Conservation (phyloP, 2,888 invertebrate species). For the Cantharis nigra region DNA sequence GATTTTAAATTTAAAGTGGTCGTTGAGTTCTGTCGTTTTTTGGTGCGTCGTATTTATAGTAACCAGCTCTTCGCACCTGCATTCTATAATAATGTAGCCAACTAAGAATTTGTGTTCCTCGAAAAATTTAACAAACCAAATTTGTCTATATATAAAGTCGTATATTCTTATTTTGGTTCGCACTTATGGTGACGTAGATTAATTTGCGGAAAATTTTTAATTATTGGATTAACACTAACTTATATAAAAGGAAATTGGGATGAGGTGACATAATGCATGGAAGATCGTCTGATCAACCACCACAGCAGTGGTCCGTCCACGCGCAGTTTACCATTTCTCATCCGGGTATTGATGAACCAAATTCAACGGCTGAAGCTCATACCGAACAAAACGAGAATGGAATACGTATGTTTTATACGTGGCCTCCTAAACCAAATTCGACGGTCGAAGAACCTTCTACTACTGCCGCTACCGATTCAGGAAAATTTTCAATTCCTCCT, state of each 20-base stretch:
- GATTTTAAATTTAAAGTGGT: background rate
- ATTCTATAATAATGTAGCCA: conserved; percentile 24
- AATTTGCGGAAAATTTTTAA: background rate
- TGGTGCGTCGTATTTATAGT: conserved; percentile 17
- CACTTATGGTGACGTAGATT: conserved; percentile 18
- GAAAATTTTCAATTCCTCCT: conserved; percentile 16
- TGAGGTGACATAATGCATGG: conserved; percentile 29
- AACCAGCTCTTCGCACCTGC: conserved; percentile 13
- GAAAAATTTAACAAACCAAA: conserved; percentile 25
- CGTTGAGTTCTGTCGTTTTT: background rate
- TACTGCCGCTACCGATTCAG: conserved; percentile 19
- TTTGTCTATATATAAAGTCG: conserved; percentile 30
- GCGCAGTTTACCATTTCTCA: conserved; percentile 70
- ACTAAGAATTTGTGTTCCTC: conserved; percentile 17
- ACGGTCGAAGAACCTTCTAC: conserved; percentile 33
- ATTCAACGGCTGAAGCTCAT: conserved; percentile 49
- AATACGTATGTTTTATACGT: conserved; percentile 60
- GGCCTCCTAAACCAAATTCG: conserved; percentile 51
- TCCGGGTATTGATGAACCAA: conserved; percentile 51
- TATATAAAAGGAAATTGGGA: background rate
- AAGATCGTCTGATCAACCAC: conserved; percentile 34
- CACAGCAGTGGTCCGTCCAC: conserved; percentile 70
- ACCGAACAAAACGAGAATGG: conserved; percentile 58
- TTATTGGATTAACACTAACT: background rate
- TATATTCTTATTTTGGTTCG: conserved; percentile 20